These are phyloP conservation scores for Musca domestica DNA, from an alignment of 1,140 invertebrate genomes.

Conservation along the genomic window DNA sequence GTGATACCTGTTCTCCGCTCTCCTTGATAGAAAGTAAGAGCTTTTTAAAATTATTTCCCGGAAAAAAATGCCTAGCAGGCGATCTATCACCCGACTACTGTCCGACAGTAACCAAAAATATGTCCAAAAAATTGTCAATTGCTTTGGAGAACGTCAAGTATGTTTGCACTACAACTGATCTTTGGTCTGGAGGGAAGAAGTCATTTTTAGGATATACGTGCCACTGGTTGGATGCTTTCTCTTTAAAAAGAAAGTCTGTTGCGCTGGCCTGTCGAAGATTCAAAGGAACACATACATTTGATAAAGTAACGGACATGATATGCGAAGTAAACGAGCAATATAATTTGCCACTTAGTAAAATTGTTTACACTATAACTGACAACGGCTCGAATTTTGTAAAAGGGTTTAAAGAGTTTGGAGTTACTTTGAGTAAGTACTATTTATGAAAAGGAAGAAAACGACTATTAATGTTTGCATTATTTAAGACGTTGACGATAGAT, in stretches of 20 bases:
- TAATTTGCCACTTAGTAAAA: constrained; percentile 26
- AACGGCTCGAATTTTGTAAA: constrained; percentile 37
- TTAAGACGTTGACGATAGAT: not conserved
- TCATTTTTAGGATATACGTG: no score
- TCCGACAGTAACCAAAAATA: no score
- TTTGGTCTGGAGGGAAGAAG: no score
- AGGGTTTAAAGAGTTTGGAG: constrained; percentile 25
- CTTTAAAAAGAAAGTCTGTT: no score
- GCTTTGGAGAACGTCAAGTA: constrained; percentile 8
- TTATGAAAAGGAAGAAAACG: not conserved
- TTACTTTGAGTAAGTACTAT: constrained; percentile 21
- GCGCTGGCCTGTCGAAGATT: constrained; percentile 33
- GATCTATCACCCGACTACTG: not conserved
- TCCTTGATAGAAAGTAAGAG: not conserved
- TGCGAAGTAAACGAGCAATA: constrained; percentile 29
- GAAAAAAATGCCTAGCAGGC: not conserved
- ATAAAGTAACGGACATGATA: constrained; percentile 24
- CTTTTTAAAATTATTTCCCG: not conserved
- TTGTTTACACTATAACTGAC: constrained; percentile 33
- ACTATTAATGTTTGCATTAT: not conserved
- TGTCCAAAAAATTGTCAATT: not conserved
- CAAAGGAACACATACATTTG: constrained; percentile 31
- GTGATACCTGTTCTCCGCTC: no score
- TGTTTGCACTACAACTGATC: constrained; percentile 32
- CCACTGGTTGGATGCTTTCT: no score